A percentile compares a stretch with the other conserved stretches of the same genome.
phyloP scores from a whole-genome alignment of 2,888 invertebrate species.

The Pandemis cinnamomeana region DNA sequence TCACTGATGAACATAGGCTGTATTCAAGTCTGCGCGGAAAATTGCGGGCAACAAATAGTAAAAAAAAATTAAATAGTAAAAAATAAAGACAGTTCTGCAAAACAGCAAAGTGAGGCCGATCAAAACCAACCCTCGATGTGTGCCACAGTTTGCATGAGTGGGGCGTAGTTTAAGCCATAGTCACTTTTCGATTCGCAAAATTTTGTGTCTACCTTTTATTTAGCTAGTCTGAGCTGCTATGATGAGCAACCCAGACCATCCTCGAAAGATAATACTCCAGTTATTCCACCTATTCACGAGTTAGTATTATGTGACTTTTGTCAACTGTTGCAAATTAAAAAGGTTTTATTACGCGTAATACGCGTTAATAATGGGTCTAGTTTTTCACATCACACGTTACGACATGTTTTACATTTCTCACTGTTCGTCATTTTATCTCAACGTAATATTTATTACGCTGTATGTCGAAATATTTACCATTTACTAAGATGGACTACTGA shows the following conservation, averaged over 20 bases:
- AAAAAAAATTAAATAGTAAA: too few species aligned
- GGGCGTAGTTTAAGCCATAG: too few species aligned
- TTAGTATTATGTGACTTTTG: constrained; percentile 10
- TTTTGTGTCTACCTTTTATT: too few species aligned
- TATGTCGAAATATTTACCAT: constrained; percentile 26
- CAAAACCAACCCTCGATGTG: too few species aligned
- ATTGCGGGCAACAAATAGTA: too few species aligned
- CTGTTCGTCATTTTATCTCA: constrained; percentile 27
- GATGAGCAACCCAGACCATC: constrained; percentile 8
- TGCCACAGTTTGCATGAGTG: too few species aligned
- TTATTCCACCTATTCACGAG: background rate
- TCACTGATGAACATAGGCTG: too few species aligned
- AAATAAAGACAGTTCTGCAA: too few species aligned
- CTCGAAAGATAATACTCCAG: background rate
- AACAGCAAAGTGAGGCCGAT: too few species aligned
- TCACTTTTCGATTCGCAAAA: too few species aligned
- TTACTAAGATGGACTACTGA: constrained; percentile 33
- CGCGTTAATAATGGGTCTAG: constrained; percentile 33
- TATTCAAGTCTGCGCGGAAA: too few species aligned
- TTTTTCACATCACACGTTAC: constrained; percentile 25
- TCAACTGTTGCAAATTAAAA: constrained; percentile 11
- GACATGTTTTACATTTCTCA: constrained; percentile 28
- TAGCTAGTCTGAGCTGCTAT: background rate
- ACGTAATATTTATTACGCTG: constrained; percentile 33
- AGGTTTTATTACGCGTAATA: constrained; percentile 31